Evolutionary conservation across 2,888 invertebrate species (phyloP).

Genomic region (Polydrusus cervinus): DNA sequence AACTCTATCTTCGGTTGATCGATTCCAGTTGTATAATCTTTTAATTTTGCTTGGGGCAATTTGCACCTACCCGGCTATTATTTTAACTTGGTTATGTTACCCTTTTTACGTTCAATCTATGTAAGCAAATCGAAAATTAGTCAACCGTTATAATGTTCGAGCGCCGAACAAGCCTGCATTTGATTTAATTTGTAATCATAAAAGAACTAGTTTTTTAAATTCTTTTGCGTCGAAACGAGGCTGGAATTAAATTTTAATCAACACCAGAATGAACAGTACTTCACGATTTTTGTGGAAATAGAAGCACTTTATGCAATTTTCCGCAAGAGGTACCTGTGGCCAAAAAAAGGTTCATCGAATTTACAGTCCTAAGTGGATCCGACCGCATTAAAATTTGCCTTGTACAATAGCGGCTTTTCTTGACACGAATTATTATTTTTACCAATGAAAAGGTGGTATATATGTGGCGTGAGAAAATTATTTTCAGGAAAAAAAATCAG

Average conservation of each 20-base stretch:
- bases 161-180: conserved; percentile 58
- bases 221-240: conserved; percentile 47
- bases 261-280: conserved; percentile 20
- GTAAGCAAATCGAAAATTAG: conserved; percentile 64
- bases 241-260: conserved; percentile 60
- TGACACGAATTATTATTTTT: no score
- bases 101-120: conserved; percentile 59
- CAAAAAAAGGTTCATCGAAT: no score
- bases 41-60: conserved; percentile 29
- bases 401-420: no score
- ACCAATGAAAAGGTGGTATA: no score
- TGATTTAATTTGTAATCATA: conserved; percentile 62
- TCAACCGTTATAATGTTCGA: conserved; percentile 62
- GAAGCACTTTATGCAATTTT: neutral
- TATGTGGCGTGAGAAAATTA: no score
- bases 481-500: no score
- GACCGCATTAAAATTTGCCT: no score
- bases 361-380: no score
- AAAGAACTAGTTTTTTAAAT: conserved; percentile 47
- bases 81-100: conserved; percentile 60
- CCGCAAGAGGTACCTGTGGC: no score
- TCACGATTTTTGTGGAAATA: neutral
- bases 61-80: conserved; percentile 34
- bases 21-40: no score
- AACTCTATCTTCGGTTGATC: no score